Evolutionary conservation across 1,140 invertebrate species (phyloP).

Genomic region (Trichomalopsis sarcophagae): DNA sequence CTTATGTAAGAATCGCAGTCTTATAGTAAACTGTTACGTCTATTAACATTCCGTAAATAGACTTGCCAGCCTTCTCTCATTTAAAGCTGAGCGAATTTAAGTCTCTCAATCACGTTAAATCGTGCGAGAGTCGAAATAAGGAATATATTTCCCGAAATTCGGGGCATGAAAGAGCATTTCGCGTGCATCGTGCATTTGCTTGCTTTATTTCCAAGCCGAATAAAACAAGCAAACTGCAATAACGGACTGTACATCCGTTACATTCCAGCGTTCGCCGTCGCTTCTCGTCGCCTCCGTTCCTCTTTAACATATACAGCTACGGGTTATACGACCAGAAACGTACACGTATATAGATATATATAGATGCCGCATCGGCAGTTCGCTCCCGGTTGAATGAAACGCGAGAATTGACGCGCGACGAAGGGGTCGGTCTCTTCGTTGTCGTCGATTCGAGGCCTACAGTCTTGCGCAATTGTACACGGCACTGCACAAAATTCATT

Average conservation of each 20-base stretch:
- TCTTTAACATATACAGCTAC: slow-evolving; percentile 14
- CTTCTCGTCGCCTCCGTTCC: neutral
- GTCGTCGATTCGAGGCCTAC: neutral
- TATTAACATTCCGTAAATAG: too few relatives aligned
- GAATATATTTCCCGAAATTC: neutral
- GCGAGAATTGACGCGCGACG: slow-evolving; percentile 16
- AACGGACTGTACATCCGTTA: slow-evolving; percentile 42
- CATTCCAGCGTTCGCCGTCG: neutral
- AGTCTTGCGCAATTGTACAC: neutral
- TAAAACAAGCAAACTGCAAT: slow-evolving; percentile 8
- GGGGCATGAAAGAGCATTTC: neutral
- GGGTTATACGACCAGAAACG: neutral
- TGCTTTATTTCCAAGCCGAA: neutral
- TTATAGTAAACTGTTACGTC: too few relatives aligned
- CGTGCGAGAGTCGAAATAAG: too few relatives aligned
- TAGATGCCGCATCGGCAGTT: neutral
- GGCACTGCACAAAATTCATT: neutral
- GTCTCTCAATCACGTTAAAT: neutral
- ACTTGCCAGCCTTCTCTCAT: neutral
- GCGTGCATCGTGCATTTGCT: neutral
- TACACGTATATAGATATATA: neutral
- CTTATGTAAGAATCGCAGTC: too few relatives aligned
- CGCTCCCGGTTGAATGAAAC: slow-evolving; percentile 29
- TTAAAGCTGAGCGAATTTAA: neutral
- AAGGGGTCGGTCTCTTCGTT: slow-evolving; percentile 14